Base-by-base conservation (phyloP, 1,140 invertebrate genomes). In the Heterodera carotae region DNA sequence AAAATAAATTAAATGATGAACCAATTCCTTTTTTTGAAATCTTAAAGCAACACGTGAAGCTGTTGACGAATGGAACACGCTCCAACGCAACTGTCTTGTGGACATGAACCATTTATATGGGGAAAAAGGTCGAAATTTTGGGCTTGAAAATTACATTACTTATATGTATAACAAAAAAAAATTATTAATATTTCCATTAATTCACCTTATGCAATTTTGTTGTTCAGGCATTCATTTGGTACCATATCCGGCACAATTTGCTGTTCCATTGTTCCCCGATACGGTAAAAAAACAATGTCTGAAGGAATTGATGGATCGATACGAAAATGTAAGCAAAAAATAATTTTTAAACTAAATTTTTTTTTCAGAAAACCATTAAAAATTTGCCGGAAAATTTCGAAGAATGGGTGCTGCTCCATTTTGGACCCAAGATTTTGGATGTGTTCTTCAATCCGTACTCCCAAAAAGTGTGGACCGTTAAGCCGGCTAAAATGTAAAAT, bases 361-460 rank as follows among this genome's bases (percentile, higher is more conserved):
- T 15, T 39, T 72, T 25, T 56, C 18, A n/a, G 48, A 56, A 27
- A 29, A 27, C 15, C 12, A 15, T 73, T 73, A 43, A 36, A 31
- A 1, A 29, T 33, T 25, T 15, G 68, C 83, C 85, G 22, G 76
- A 69, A n/a, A 85, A 82, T 60, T 87, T 87, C 62, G 85, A 88
- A 53, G 85, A 84, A 48, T 87, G 85, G 85, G 83, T 87, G 74
- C 75, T 85, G 36, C 64, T 82, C 48, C 83, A 87, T 69, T 87
- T 87, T 64, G 85, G 85, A 12, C 86, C 86, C 18, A 85, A 86
- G 5, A 87, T 87, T 62, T 78, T 85, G 25, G 76, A 88, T 39
- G 69, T 67, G n/a, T 87, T 87, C 79, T 87, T 87, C 82, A 86
- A 86, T 48, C 85, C 85, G 36, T 87, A 87, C 81, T 87, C 85